These are phyloP conservation scores for Leucoraja erinaceus DNA, from an alignment of 2,113 vertebrate genomes.

Conservation along the genomic window DNA sequence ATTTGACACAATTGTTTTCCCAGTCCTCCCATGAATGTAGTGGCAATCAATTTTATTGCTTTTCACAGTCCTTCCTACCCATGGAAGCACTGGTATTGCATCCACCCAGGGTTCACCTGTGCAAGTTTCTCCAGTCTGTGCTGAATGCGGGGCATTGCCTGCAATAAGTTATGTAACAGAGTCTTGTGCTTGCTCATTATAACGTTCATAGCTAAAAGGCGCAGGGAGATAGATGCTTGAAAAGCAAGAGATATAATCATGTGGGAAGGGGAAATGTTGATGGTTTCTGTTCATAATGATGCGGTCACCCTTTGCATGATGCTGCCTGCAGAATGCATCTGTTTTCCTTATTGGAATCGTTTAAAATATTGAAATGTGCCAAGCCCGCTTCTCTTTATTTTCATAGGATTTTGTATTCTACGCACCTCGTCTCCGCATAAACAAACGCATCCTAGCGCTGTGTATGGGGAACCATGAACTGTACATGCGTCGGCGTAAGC, in stretches of 20 bases:
- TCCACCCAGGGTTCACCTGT: not conserved
- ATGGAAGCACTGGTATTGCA: not conserved
- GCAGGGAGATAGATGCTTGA: not conserved
- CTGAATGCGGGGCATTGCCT: not conserved
- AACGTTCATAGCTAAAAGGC: not conserved
- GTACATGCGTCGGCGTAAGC: constrained; percentile 92
- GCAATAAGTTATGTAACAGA: not conserved
- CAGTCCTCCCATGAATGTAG: no score
- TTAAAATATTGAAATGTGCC: not conserved
- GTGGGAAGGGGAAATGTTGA: not conserved
- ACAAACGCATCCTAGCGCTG: constrained; percentile 88
- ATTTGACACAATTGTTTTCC: not conserved
- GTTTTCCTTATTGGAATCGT: not conserved
- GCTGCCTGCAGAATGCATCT: not conserved
- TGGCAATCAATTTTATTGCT: not conserved
- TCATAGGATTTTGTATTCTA: constrained; percentile 92
- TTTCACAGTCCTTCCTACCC: not conserved
- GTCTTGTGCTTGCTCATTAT: not conserved
- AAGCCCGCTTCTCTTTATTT: not conserved
- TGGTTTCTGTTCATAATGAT: not conserved
- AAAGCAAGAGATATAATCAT: not conserved
- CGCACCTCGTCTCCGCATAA: constrained; percentile 87
- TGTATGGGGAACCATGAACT: constrained; percentile 98
- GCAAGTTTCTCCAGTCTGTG: not conserved
- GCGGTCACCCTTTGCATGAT: not conserved